Base-by-base conservation (phyloP, 2,113 vertebrate genomes). In the Cygnus buccinator region DNA sequence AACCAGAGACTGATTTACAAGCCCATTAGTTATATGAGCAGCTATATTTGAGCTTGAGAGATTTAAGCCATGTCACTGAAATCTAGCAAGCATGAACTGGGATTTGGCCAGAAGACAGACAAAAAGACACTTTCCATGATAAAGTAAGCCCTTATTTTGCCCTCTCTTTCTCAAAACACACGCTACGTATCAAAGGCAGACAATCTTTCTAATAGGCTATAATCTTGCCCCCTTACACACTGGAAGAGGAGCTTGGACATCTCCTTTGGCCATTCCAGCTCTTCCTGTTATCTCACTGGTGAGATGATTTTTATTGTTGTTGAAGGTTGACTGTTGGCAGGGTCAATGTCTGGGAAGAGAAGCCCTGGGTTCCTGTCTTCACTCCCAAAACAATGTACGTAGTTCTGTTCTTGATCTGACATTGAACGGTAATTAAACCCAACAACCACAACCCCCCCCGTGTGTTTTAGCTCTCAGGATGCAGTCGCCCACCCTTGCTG, bases 1-100 rank as follows among this genome's bases (percentile, higher is more conserved):
- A 95, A 89, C 41, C 70, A 78, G 54, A 73, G 66, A 10, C 52
- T 67, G 65, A 65, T 90, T 92, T 90, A 83, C 50, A 79, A 87
- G 73, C 71, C 37, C 44, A 21, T 62, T 28, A 39, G 17, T 89
- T 73, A 61, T 3, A 81, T 57, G 58, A 85, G 79, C 79, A 75
- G 72, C 72, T 77, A 2, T 9, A 44, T 28, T 39, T 33, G 80
- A 72, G 28, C 71, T 48, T 10, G 62, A 78, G 72, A 78, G 39
- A 6, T 73, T 81, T 59, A 73, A 79, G 25, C 5, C 0, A 31
- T 33, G 73, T 19, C 71, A 67, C 46, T 91, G 89, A 87, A 50
- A 84, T 63, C 19, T 11, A 29, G 55, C 20, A 22, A 48, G 46
- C 46, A 48, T 10, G 9, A 21, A 48, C 46, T 48, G 46, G 46